A percentile compares a stretch with the other conserved stretches of the same genome.
These are phyloP conservation scores for cattle (Bos taurus) DNA, from an alignment of 2,113 vertebrate genomes.

Conservation along the genomic window DNA sequence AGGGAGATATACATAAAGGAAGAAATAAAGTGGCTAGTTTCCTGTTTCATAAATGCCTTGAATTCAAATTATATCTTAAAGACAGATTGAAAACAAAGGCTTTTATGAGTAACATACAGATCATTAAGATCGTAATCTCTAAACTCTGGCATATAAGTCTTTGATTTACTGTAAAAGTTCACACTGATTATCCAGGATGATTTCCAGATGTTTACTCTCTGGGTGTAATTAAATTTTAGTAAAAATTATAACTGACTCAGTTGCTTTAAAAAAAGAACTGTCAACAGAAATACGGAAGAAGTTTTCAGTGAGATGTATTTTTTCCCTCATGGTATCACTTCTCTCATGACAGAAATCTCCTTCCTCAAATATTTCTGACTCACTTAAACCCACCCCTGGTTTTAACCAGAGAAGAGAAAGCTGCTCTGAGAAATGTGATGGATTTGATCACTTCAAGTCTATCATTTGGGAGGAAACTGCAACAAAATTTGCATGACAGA, in stretches of 20 bases:
- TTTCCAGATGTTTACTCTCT: conserved; percentile 59
- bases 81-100: conserved; percentile 39
- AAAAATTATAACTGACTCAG: conserved; percentile 44
- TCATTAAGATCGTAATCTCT: not conserved
- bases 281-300: conserved; percentile 26
- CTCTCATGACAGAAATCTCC: conserved; percentile 1
- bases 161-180: conserved; percentile 29
- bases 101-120: not conserved
- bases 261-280: not conserved
- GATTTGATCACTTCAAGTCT: not conserved
- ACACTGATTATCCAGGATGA: not conserved
- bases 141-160: not conserved
- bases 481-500: conserved; percentile 5
- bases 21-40: conserved; percentile 3
- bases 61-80: conserved; percentile 53
- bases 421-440: not conserved
- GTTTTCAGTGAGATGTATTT: not conserved
- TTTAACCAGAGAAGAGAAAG: not conserved
- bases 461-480: not conserved
- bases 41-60: conserved; percentile 10
- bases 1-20: not conserved
- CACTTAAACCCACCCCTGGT: conserved; percentile 5
- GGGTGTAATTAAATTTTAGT: conserved; percentile 34
- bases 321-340: not conserved
- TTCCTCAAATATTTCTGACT: not conserved